A percentile compares a stretch with the other conserved stretches of the same genome.
phyloP scores from a whole-genome alignment of 2,797 vertebrate species.

The Epinephelus awoara region DNA sequence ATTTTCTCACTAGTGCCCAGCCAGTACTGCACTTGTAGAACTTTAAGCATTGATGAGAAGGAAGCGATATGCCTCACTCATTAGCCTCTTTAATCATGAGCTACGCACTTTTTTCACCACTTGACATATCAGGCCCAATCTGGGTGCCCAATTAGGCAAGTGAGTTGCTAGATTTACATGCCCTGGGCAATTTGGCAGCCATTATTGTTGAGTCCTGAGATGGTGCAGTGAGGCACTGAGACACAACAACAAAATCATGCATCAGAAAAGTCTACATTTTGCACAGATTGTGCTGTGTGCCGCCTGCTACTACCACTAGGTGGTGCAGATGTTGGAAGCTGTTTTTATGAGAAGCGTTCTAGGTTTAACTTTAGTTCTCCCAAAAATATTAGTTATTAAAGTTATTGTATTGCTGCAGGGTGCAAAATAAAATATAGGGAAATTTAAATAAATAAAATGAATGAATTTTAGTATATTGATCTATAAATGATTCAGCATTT shows the following conservation, averaged over 20 bases:
- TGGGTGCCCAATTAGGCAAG: no score
- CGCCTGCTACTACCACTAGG: not conserved
- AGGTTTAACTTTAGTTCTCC: not conserved
- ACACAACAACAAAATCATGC: not conserved
- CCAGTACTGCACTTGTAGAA: no score
- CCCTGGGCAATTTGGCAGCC: no score
- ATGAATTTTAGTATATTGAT: not conserved
- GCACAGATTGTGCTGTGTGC: not conserved
- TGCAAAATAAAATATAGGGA: not conserved
- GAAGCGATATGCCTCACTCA: no score
- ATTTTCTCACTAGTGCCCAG: no score
- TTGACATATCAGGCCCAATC: no score
- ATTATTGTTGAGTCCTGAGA: not conserved
- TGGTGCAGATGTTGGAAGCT: not conserved
- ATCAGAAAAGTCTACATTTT: not conserved
- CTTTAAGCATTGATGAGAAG: no score
- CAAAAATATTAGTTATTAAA: not conserved
- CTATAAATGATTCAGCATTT: not conserved
- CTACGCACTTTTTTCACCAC: no score
- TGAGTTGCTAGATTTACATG: no score
- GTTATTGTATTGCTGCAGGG: not conserved
- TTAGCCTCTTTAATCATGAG: no score
- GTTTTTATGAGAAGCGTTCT: not conserved
- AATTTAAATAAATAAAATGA: not conserved
- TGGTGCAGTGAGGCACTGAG: not conserved